A percentile compares a stretch with the other conserved stretches of the same genome.
These are phyloP conservation scores for Aegotheles bennettii DNA, from an alignment of 2,113 vertebrate genomes.

Conservation along the genomic window DNA sequence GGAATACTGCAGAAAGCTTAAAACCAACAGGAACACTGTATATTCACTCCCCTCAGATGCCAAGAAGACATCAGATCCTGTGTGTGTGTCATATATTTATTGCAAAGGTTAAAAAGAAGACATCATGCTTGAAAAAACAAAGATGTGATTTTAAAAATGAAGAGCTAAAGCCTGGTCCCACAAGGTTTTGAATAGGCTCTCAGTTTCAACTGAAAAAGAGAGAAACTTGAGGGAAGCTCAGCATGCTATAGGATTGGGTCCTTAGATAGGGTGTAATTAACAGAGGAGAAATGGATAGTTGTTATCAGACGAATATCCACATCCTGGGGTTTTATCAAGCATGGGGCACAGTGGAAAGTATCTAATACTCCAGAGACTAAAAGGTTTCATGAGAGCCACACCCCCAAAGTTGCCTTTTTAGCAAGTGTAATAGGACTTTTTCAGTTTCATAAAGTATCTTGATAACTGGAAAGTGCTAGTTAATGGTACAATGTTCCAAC, in stretches of 20 bases:
- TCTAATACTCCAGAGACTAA: slow-evolving; percentile 44
- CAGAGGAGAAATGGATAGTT: neutral
- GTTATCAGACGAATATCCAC: neutral
- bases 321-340: neutral
- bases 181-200: neutral
- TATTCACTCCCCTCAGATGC: neutral
- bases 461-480: slow-evolving; percentile 79
- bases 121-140: neutral
- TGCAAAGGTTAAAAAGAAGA: neutral
- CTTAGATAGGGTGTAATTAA: neutral
- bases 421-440: slow-evolving; percentile 75
- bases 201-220: neutral
- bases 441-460: slow-evolving; percentile 81
- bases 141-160: neutral
- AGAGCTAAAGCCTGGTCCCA: neutral
- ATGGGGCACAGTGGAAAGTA: neutral
- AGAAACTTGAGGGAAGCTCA: neutral
- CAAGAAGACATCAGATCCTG: neutral
- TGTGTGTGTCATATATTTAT: neutral
- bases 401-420: slow-evolving; percentile 76
- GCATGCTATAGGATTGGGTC: neutral
- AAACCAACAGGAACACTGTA: neutral
- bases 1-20: neutral
- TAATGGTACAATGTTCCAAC: slow-evolving; percentile 78
- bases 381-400: slow-evolving; percentile 66